Percentiles rank a stretch among this genome's conserved stretches.
phyloP scores from a whole-genome alignment of 2,797 vertebrate species.

The Cynodonichthys magdalenae region DNA sequence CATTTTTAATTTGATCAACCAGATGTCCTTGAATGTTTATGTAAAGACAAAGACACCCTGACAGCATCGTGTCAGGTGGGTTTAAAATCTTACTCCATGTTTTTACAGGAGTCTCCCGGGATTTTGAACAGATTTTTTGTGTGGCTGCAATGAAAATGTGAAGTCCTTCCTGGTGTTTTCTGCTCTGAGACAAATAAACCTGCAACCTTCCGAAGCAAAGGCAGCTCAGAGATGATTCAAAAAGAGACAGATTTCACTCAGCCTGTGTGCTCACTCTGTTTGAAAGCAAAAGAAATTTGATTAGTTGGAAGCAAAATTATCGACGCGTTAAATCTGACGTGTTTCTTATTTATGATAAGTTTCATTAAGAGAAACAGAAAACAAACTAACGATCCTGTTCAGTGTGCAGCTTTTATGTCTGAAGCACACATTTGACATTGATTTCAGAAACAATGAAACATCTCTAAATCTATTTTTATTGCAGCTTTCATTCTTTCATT shows the following conservation, averaged over 20 bases:
- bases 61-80: slow-evolving; percentile 37
- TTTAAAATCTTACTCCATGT: slow-evolving; percentile 13
- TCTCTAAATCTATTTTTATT: no score
- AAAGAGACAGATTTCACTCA: slow-evolving; percentile 4
- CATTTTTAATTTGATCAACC: slow-evolving; percentile 62
- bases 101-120: not conserved
- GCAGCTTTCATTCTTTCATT: no score
- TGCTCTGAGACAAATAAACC: not conserved
- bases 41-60: slow-evolving; percentile 41
- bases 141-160: not conserved
- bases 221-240: slow-evolving; percentile 1
- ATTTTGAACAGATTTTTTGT: not conserved
- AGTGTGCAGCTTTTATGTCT: no score
- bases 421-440: no score
- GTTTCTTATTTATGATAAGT: no score
- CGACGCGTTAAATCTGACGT: no score
- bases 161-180: not conserved
- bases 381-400: no score
- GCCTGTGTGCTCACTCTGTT: not conserved
- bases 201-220: not conserved
- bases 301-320: not conserved
- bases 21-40: slow-evolving; percentile 56
- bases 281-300: not conserved
- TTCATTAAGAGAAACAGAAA: no score
- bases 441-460: no score